Evolutionary conservation across 2,888 invertebrate genomes (phyloP).

Genomic region (Andrena minutula): DNA sequence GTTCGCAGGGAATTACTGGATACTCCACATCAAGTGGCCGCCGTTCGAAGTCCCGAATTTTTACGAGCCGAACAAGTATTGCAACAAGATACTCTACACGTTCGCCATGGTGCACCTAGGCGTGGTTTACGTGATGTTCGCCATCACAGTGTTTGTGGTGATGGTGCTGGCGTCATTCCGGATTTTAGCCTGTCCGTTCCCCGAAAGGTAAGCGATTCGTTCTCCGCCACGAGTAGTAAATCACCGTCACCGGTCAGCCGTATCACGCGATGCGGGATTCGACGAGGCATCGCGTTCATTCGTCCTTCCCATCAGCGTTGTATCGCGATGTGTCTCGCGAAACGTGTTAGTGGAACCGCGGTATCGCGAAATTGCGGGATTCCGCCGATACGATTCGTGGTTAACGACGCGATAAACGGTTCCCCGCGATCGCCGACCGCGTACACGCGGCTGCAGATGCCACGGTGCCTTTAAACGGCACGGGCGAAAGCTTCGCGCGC

Average conservation of each 20-base stretch:
- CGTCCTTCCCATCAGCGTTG: neutral
- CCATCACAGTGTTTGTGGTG: constrained; percentile 87
- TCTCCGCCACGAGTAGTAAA: neutral
- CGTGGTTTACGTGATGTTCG: constrained; percentile 89
- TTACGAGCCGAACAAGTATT: constrained; percentile 93
- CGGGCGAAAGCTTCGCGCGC: neutral
- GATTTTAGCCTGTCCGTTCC: constrained; percentile 90
- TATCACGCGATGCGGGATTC: neutral
- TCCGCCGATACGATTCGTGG: constrained; percentile 7
- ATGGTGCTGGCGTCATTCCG: constrained; percentile 89
- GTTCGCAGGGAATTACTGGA: constrained; percentile 90
- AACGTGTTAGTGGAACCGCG: neutral
- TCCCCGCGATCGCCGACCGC: neutral
- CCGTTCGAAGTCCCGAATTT: constrained; percentile 89
- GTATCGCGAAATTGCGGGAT: constrained; percentile 20
- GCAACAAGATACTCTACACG: constrained; percentile 91
- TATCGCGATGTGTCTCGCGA: neutral
- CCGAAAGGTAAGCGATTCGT: constrained; percentile 84
- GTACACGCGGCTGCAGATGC: neutral
- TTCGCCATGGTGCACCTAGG: constrained; percentile 91
- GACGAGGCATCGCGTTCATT: neutral
- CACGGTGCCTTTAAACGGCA: neutral
- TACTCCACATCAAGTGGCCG: constrained; percentile 91
- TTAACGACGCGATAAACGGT: constrained; percentile 27
- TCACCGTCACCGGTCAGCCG: neutral